Evolutionary conservation across 2,113 vertebrate species (phyloP), one percentile per base, ranked within the genome.

Genomic region (Gadus chalcogrammus): DNA sequence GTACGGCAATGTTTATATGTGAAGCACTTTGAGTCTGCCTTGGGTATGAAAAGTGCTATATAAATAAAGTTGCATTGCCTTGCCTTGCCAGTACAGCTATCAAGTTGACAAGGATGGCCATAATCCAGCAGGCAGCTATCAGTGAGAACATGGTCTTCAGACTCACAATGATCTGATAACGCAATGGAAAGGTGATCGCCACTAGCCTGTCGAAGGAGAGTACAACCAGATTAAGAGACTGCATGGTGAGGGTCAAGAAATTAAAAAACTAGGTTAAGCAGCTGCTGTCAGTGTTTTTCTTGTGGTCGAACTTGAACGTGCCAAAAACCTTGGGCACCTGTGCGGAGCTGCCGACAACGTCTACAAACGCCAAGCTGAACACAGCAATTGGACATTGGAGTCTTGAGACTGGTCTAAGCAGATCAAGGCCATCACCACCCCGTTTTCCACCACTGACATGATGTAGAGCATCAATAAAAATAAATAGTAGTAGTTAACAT

Each of bases 181-280:
- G 83, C 66, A 92, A 68, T 3, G 92, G 91, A 69, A 75, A 89
- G 58, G 77, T 82, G 61, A 92, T 92, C 4, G 92, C 92, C 3
- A 93, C 20, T 3, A 92, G 63, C 65, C 90, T 84, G 82, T 93
- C 90, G 61, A 87, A 92, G 3, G 87, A 73, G 11, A 92, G 86
- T 0, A 77, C 78, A 20, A 90, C 81, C 53, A 93, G 80, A 35
- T 90, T 91, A 63, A 92, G 64, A 28, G 90, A 76, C 71, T 92
- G 91, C 85, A 91, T 75, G 0, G 72, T 79, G 52, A 89, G 74
- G 3, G 74, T 87, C 4, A 79, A 69, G 77, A 74, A 89, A 61
- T 83, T 85, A 83, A 93, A 92, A 78, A 90, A 93, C 22, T 91
- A 87, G 0, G 73, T 8, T 68, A 91, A 53, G 60, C 91, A 92